Percentiles rank a stretch among this genome's conserved stretches.
phyloP scores from a whole-genome alignment of 2,797 vertebrate species.

The Sorex maritimensis region DNA sequence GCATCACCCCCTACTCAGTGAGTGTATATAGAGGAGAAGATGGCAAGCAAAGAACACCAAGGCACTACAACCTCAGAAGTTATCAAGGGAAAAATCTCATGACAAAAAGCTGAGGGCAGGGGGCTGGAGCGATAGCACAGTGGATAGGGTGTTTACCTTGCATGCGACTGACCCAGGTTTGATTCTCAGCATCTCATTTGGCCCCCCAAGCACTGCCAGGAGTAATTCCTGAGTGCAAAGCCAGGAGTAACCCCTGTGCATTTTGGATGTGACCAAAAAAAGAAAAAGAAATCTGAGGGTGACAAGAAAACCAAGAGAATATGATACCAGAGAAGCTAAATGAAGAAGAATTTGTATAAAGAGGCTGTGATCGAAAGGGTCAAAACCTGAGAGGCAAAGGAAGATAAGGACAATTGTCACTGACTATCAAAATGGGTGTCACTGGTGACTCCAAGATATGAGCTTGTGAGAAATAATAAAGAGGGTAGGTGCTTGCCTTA shows the following conservation, averaged over 20 bases:
- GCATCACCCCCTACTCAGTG: neutral
- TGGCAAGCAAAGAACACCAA: neutral
- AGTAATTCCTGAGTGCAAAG: too few relatives aligned
- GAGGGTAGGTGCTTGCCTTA: too few relatives aligned
- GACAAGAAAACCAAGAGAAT: neutral
- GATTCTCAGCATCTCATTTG: too few relatives aligned
- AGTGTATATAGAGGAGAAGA: neutral
- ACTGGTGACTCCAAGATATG: neutral
- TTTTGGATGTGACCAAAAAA: too few relatives aligned
- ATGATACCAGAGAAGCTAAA: neutral
- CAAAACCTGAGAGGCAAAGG: neutral
- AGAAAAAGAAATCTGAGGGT: neutral
- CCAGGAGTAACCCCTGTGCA: too few relatives aligned
- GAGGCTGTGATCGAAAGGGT: neutral
- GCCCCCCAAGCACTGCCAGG: too few relatives aligned
- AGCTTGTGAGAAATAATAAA: neutral
- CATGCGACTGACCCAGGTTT: too few relatives aligned
- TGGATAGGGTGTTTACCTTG: too few relatives aligned
- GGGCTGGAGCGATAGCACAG: too few relatives aligned
- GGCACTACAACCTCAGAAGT: neutral
- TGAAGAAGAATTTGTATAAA: neutral
- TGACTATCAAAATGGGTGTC: neutral
- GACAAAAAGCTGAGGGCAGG: too few relatives aligned
- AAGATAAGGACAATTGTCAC: neutral
- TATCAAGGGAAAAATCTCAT: neutral